These are phyloP conservation scores for Conchocele bisecta DNA, from an alignment of 2,888 invertebrate species.

Conservation along the genomic window DNA sequence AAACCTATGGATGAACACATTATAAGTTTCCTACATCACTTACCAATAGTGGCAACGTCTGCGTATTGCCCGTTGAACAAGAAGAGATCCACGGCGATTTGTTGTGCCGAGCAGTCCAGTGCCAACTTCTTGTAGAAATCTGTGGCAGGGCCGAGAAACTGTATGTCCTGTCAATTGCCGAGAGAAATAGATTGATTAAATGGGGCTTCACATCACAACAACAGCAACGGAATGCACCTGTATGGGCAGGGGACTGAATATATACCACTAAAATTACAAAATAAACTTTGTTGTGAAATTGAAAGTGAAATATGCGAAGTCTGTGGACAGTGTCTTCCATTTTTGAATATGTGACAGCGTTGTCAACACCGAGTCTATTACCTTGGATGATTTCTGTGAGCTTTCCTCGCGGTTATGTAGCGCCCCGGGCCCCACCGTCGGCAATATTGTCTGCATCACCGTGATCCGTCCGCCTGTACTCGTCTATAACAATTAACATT, in stretches of 20 bases:
- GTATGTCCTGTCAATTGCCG: constrained; percentile 86
- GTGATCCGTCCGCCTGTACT: constrained; percentile 97
- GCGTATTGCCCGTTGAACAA: constrained; percentile 95
- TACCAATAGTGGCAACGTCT: constrained; percentile 96
- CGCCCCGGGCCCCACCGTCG: constrained; percentile 90
- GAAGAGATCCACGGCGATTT: constrained; percentile 97
- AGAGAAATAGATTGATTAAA: too few relatives aligned
- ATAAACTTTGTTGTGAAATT: too few relatives aligned
- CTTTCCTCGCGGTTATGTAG: constrained; percentile 94
- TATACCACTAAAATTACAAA: too few relatives aligned
- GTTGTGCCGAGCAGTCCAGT: constrained; percentile 97
- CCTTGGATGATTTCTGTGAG: constrained; percentile 89
- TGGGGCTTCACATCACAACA: too few relatives aligned
- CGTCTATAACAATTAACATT: constrained; percentile 84
- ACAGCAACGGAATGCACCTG: too few relatives aligned
- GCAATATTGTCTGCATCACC: constrained; percentile 94
- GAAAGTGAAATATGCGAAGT: too few relatives aligned
- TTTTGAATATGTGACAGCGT: too few relatives aligned
- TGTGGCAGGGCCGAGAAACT: constrained; percentile 95
- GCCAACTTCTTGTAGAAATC: constrained; percentile 99
- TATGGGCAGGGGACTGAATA: too few relatives aligned
- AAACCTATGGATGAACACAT: neutral
- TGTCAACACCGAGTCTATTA: too few relatives aligned
- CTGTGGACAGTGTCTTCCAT: too few relatives aligned
- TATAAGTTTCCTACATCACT: constrained; percentile 75